A percentile compares a stretch with the other conserved stretches of the same genome.
Conservation (phyloP, 2,797 vertebrate species). For the Champsocephalus gunnari region DNA sequence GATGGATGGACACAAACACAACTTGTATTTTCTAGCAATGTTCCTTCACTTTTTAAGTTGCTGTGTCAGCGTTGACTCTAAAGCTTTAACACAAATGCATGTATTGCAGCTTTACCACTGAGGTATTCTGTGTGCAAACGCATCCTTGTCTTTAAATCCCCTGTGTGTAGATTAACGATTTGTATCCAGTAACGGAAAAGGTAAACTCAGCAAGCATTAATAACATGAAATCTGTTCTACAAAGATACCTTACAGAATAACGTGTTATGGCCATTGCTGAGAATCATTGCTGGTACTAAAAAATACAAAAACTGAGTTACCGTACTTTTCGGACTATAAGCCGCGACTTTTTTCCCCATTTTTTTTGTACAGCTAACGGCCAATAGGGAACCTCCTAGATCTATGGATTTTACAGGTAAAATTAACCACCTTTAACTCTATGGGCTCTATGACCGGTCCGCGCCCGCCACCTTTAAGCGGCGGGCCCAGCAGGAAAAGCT, state of each 20-base stretch:
- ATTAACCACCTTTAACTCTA: too few species aligned
- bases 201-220: not conserved
- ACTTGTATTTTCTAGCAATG: not conserved
- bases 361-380: too few species aligned
- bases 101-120: not conserved
- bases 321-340: too few species aligned
- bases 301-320: not conserved
- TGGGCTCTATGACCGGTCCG: too few species aligned
- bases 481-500: too few species aligned
- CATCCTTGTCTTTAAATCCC: not conserved
- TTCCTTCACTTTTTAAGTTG: not conserved
- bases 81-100: too few species aligned
- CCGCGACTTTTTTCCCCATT: too few species aligned
- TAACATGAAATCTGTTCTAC: conserved; percentile 12
- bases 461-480: too few species aligned
- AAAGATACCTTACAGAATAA: conserved; percentile 33
- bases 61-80: not conserved
- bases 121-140: not conserved
- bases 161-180: not conserved
- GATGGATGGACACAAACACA: not conserved
- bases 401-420: too few species aligned
- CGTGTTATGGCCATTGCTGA: not conserved
- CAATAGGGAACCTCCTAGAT: too few species aligned
- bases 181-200: not conserved
- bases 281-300: conserved; percentile 12